Base-by-base conservation (phyloP, 2,888 invertebrate species). In the Dryobota labecula region DNA sequence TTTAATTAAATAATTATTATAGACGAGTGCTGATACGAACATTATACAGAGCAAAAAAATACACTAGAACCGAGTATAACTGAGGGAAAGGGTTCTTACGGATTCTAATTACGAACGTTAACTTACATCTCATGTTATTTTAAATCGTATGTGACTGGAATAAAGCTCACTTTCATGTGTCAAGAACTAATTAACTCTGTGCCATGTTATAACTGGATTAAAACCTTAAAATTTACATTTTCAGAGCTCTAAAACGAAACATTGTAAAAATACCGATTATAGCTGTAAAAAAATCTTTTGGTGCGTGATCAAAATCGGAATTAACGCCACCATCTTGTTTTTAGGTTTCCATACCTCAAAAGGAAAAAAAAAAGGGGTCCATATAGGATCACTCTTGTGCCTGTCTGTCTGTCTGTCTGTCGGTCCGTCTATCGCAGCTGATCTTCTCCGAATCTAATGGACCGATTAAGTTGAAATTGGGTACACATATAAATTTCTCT, bases 181-280 rank as follows among this genome's bases (percentile, higher is more conserved):
- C 33, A 20, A 62, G 24, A 51, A 57, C 57, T 58, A 77, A 82
- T 79, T 82, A 79, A 71, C 62, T 77, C 60, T 53, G 64, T 30
- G 54, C 27, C 66, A 33, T 77, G 64, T 65, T 67, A 57, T 68
- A 71, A 71, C 54, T 60, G 65, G 78, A 79, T 79, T 82, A 68
- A 79, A 81, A 62, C 33, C 36, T 76, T 60, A 56, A 45, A 67
- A 69, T 65, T 62, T 58, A 45, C 30, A 58, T 62, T 63, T 81
- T 60, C 30, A 43, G n/a, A 54, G 60, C 27, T 65, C 64, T 30
- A 43, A 64, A 63, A 54, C 43, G 56, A 61, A 45, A 20, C 36
- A 5, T 53, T 66, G 49, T 68, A 62, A 49, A 66, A 62, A 60
- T 57, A 49, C 30, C 5, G 9, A 57, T 18, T 30, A 38, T 13